phyloP scores from a whole-genome alignment of 2,113 vertebrate species.

The Sylvietta virens region DNA sequence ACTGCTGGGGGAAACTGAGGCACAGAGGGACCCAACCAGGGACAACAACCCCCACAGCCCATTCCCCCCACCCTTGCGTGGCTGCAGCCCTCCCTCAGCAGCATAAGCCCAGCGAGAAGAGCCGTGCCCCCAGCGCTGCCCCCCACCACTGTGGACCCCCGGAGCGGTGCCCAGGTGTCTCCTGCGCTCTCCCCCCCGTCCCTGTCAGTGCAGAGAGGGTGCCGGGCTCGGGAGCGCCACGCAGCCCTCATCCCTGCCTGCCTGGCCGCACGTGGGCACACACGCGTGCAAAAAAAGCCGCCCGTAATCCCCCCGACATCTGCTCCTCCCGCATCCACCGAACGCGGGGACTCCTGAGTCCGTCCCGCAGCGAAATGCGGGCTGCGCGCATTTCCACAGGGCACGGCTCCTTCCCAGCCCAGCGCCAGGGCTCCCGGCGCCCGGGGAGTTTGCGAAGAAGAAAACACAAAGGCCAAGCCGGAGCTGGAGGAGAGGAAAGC shows the following conservation, averaged over 20 bases:
- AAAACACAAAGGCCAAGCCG: rapidly evolving
- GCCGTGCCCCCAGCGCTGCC: background rate
- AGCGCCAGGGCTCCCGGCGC: background rate
- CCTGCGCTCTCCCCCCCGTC: rapidly evolving
- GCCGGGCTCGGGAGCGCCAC: background rate
- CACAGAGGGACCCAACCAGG: background rate
- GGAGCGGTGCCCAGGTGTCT: background rate
- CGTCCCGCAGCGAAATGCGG: rapidly evolving
- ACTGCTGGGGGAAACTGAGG: background rate
- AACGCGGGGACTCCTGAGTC: rapidly evolving
- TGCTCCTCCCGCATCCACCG: background rate
- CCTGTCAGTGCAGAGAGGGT: background rate
- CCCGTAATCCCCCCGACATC: background rate
- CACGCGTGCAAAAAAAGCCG: background rate
- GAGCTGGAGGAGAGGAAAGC: background rate
- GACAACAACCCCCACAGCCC: background rate
- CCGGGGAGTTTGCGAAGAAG: rapidly evolving
- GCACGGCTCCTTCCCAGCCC: background rate
- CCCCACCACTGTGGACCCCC: rapidly evolving
- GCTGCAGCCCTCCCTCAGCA: background rate
- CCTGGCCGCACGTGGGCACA: background rate
- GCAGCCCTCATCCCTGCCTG: background rate
- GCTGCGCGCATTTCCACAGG: background rate
- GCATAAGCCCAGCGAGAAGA: rapidly evolving
- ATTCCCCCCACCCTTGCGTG: rapidly evolving